These are phyloP conservation scores for Adineta ricciae DNA, from an alignment of 2,888 invertebrate genomes.

Conservation along the genomic window DNA sequence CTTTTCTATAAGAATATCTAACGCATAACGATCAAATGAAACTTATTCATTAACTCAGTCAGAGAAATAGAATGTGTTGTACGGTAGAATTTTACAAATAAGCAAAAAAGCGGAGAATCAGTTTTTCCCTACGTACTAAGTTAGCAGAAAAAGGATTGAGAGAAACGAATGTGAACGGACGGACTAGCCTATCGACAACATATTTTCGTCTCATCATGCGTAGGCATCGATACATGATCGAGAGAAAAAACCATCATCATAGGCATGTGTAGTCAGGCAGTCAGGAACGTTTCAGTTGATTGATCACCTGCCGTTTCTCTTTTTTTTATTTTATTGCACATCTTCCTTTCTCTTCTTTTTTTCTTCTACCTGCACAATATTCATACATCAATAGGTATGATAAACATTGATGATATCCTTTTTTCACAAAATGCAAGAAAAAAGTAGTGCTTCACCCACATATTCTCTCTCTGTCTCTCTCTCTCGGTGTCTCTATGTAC, in stretches of 20 bases:
- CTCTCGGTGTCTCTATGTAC: not conserved
- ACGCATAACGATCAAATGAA: too few relatives aligned
- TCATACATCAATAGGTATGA: not conserved
- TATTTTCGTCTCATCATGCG: not conserved
- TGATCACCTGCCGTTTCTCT: not conserved
- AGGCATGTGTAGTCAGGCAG: not conserved
- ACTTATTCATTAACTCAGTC: not conserved
- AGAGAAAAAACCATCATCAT: not conserved
- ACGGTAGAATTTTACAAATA: not conserved
- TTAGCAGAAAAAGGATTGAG: not conserved
- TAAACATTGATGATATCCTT: not conserved
- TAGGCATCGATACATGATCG: not conserved
- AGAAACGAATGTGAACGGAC: not conserved
- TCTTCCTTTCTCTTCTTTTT: not conserved
- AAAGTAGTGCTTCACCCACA: too few relatives aligned
- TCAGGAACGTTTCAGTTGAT: not conserved
- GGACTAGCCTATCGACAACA: not conserved
- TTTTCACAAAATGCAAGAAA: not conserved
- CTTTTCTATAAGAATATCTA: too few relatives aligned
- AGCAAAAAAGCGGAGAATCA: not conserved
- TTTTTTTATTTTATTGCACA: not conserved
- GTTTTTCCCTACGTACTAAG: not conserved
- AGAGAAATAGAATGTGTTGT: not conserved
- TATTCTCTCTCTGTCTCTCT: too few relatives aligned
- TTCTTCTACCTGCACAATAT: not conserved